Evolutionary conservation across 1,140 invertebrate species (phyloP).

Genomic region (Solen grandis): DNA sequence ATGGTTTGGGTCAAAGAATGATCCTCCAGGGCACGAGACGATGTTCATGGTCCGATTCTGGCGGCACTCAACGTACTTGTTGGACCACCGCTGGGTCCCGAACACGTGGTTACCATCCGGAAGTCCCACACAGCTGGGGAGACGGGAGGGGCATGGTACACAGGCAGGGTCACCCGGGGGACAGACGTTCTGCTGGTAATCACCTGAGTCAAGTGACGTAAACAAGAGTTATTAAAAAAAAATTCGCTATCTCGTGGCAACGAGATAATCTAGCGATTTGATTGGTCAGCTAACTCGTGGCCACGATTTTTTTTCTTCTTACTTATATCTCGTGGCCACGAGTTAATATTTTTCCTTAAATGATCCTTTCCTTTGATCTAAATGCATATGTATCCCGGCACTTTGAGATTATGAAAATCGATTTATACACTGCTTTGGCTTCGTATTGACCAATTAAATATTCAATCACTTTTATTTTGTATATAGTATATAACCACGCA

Average conservation of each 20-base stretch:
- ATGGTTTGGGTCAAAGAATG: conserved; percentile 52
- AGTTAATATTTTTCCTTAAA: too few species aligned
- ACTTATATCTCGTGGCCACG: too few species aligned
- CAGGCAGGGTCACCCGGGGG: conserved; percentile 40
- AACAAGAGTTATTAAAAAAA: neutral
- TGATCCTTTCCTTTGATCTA: neutral
- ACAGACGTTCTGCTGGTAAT: conserved; percentile 66
- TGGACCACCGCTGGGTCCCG: conserved; percentile 56
- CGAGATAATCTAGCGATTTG: too few species aligned
- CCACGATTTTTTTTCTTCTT: too few species aligned
- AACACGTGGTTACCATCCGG: conserved; percentile 64
- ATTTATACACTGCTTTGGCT: too few species aligned
- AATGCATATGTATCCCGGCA: neutral
- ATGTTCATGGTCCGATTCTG: conserved; percentile 59
- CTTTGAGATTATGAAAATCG: neutral
- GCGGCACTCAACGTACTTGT: conserved; percentile 62
- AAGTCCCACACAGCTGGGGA: conserved; percentile 65
- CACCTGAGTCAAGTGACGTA: conserved; percentile 52
- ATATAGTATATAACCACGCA: too few species aligned
- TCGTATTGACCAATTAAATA: too few species aligned
- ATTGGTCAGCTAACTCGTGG: too few species aligned
- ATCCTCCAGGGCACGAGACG: conserved; percentile 33
- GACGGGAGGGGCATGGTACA: conserved; percentile 57
- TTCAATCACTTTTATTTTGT: too few species aligned
- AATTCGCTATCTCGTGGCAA: neutral